Evolutionary conservation across 2,797 vertebrate genomes (phyloP).

Genomic region (Acrossocheilus wenchowensis): DNA sequence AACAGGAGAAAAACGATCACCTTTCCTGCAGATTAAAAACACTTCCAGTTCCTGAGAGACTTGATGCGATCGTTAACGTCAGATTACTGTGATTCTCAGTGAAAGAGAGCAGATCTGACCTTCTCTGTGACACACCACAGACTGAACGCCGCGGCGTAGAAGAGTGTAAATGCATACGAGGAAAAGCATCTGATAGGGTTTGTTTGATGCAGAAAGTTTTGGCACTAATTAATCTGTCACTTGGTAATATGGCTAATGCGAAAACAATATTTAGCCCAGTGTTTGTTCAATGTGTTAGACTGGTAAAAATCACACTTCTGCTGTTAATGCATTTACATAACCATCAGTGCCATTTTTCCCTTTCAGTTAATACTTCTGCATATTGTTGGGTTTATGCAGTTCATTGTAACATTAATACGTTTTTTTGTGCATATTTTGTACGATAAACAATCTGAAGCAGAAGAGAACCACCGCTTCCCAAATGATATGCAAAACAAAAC

Average conservation of each 20-base stretch:
- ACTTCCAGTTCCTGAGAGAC: background rate
- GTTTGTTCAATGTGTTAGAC: background rate
- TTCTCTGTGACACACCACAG: background rate
- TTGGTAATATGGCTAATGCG: background rate
- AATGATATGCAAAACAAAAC: constrained; percentile 10
- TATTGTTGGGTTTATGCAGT: background rate
- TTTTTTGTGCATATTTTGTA: background rate
- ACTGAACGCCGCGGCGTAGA: background rate
- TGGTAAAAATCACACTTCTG: constrained; percentile 9
- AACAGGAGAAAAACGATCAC: constrained; percentile 18
- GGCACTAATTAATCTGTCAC: background rate
- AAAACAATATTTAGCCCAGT: constrained; percentile 7
- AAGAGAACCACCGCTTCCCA: background rate
- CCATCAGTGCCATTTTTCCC: background rate
- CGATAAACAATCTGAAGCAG: background rate
- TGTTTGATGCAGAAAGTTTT: background rate
- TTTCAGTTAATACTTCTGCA: background rate
- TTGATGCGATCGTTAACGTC: background rate
- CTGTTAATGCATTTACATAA: background rate
- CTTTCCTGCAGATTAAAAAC: background rate
- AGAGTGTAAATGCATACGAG: background rate
- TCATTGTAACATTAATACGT: background rate
- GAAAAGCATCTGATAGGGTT: background rate
- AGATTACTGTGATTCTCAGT: background rate
- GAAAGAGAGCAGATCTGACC: background rate